Base-by-base conservation (phyloP, 2,113 vertebrate genomes). In the Bubo blakistoni region DNA sequence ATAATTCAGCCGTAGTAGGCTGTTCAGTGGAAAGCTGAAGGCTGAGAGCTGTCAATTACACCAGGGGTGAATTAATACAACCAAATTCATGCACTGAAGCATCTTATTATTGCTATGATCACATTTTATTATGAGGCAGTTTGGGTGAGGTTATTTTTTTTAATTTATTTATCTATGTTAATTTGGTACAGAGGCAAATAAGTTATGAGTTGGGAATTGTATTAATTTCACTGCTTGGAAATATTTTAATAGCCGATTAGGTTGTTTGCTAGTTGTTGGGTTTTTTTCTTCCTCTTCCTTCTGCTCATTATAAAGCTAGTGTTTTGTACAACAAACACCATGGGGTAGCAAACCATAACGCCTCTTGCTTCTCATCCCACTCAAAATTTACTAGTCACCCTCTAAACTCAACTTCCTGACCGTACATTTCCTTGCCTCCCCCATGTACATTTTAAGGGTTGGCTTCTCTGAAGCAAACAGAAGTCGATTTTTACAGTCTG, bases 161-260 rank as follows among this genome's bases (percentile, higher is more conserved):
- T 36, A 98, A 98, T 98, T 95, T 98, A 98, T 97, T 98, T 98
- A 98, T 98, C 97, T 98, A 96, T 98, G 98, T 96, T 98, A 98
- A 98, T 98, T 98, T 96, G 96, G 96, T 97, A 89, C 55, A 73
- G 96, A 97, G 92, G 94, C 90, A 94, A 98, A 95, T 96, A 96
- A 97, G 96, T 98, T 98, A 97, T 96, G 96, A 97, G 96, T 49
- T 97, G 98, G 95, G 97, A 97, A 97, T 97, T 97, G 90, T 97
- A 97, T 97, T 97, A 97, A 98, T 97, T 98, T 97, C 89, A 94
- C 59, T 40, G 66, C 95, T 95, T 97, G 95, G 76, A 97, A 98
- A 97, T 92, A 92, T 94, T 95, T 96, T 42, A 90, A 96, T 62
- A 78, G 84, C 69, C 77, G 52, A 93, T 92, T 96, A 96, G 90